These are phyloP conservation scores for Indicator indicator DNA, from an alignment of 2,113 vertebrate genomes.

Conservation along the genomic window DNA sequence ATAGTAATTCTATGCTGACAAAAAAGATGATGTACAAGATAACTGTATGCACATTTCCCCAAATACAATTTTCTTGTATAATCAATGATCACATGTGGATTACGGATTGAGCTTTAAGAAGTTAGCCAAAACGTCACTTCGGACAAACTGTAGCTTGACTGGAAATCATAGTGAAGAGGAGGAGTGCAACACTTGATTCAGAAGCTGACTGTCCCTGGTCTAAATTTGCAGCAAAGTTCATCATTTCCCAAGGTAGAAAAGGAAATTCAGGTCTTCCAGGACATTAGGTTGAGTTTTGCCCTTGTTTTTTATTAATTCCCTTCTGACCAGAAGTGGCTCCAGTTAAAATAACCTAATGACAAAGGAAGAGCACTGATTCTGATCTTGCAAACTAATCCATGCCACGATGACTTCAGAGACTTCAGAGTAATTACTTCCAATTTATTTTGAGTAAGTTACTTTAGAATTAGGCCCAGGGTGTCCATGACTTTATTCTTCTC, in stretches of 20 bases:
- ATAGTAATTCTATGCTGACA: background rate
- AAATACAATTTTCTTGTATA: background rate
- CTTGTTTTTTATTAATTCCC: background rate
- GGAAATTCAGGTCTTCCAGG: background rate
- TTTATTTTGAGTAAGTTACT: background rate
- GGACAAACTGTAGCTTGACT: background rate
- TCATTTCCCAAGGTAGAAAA: background rate
- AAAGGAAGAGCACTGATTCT: background rate
- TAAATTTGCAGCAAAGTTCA: background rate
- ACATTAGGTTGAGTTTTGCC: background rate
- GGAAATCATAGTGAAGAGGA: accelerated
- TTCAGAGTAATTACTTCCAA: background rate
- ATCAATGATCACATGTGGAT: background rate
- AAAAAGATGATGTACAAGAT: background rate
- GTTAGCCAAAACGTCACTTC: background rate
- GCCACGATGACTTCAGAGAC: background rate
- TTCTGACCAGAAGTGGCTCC: background rate
- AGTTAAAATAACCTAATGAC: background rate
- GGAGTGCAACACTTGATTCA: background rate
- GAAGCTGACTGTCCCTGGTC: background rate
- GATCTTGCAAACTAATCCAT: background rate
- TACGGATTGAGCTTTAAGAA: background rate
- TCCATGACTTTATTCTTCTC: background rate
- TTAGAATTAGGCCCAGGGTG: background rate
- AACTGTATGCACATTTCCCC: background rate